Base-by-base conservation (phyloP, 2,888 invertebrate species). In the Nomada flava region DNA sequence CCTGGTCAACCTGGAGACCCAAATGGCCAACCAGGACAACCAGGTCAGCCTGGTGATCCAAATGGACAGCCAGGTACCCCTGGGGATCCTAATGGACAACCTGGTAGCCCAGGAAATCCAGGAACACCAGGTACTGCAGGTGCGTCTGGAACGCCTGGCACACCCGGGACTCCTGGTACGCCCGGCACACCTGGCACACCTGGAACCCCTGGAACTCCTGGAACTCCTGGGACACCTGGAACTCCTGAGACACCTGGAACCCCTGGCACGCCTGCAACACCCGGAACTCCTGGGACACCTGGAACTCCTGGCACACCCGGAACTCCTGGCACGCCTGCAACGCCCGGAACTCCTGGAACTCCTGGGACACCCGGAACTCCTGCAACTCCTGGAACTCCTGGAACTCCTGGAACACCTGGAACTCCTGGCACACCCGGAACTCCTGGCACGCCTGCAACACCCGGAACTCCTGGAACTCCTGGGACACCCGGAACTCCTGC, bases 241-340 rank as follows among this genome's bases (percentile, higher is more conserved):
- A 82, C 76, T 10, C 68, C 82, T 13, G 81, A n/a, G n/a, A n/a
- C 74, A 0, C 88, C 86, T 55, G 89, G 83, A 11, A 83, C 71
- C 0, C 82, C 79, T 29, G 85, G 70, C 11, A 63, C 76, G 36
- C 76, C 85, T 0, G 75, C n/a, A n/a, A 63, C 78, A 0, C 62
- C 85, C 29, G 83, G 96, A 0, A 44, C 65, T 36, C 89, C 90
- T 44, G 86, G 83, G 10, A 57, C 50, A 0, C 68, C 82, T 2
- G 83, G 81, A 11, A 70, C 26, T 0, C 79, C 84, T 11, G 84
- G 85, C 0, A 69, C 53, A 0, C 78, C 77, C 15, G 78, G 52
- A 1, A 68, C 67, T 0, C 88, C 88, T 9, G 89, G 88, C 1
- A 76, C 60, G 2, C 86, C 90, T 1, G 88, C 82, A n/a, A 72